phyloP scores from a whole-genome alignment of 2,797 vertebrate species.

The Ctenosaura bakeri region DNA sequence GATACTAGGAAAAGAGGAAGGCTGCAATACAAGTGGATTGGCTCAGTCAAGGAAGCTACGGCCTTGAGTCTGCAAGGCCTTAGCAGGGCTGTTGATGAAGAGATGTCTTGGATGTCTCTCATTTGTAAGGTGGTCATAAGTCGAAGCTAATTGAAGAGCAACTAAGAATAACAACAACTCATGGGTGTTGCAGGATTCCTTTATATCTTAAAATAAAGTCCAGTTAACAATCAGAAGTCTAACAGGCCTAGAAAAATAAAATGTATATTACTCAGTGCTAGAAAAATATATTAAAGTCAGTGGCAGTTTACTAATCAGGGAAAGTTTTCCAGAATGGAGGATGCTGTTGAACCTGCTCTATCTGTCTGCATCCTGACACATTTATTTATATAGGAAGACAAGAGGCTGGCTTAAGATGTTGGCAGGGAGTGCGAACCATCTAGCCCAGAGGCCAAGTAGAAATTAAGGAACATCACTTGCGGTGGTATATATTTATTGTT shows the following conservation, averaged over 20 bases:
- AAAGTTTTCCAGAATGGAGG: not conserved
- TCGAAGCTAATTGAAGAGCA: no score
- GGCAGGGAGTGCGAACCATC: no score
- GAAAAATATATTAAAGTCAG: not conserved
- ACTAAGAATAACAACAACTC: no score
- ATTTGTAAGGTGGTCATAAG: no score
- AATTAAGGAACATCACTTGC: not conserved
- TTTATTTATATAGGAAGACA: not conserved
- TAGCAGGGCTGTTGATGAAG: no score
- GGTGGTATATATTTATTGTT: not conserved
- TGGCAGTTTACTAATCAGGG: not conserved
- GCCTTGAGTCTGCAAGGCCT: no score
- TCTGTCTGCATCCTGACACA: not conserved
- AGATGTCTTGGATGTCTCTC: no score
- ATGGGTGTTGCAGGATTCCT: no score
- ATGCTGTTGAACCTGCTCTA: not conserved
- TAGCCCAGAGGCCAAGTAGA: not conserved
- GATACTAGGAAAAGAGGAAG: no score
- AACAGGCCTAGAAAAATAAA: not conserved
- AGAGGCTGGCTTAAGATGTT: not conserved
- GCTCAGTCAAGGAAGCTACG: no score
- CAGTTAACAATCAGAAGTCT: not conserved
- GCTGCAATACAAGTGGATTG: no score
- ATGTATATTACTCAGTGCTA: not conserved
- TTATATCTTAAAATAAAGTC: no score